Evolutionary conservation across 2,888 invertebrate genomes (phyloP), one percentile per base, ranked within the genome.

Genomic region (Andrena dorsata): DNA sequence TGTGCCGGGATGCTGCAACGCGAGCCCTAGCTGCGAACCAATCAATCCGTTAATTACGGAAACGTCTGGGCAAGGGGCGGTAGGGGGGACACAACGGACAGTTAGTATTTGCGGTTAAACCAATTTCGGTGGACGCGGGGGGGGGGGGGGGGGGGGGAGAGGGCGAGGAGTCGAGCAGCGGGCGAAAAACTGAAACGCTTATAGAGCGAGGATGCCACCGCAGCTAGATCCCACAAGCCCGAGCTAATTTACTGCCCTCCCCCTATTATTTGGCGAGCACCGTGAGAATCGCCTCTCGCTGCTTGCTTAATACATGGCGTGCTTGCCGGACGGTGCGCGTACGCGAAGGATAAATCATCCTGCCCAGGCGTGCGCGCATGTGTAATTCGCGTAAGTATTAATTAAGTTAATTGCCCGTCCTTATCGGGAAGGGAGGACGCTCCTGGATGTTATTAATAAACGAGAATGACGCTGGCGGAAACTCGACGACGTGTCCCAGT

Each of bases 261-360:
- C 56, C 51, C 49, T 76, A 68, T 78, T 87, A 87, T 80, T 84
- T 74, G 63, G 47, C 66, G 66, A 73, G 79, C 61, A 75, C 71
- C 83, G 66, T 69, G 82, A 78, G 83, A 83, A 71, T 79, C 76
- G 26, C 26, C 32, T 30, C 32, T 47, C 35, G n/a, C 51, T 77
- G 51, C 53, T 32, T 30, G 71, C 71, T 78, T 86, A 81, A 86
- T 84, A 64, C 78, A 70, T 10, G 2, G 20, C 56, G 66, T 77
- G 70, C 75, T 80, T 56, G 32, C 26, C 47, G 23, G 41, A 41
- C 23, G 16, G n/a, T 61, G 70, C 30, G 53, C 30, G 53, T 60
- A 58, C 47, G 61, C 20, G 47, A 76, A 71, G 53, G 74, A 79
- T 79, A 84, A 78, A 86, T 80, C 84, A 72, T 64, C 13, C 81